phyloP scores from a whole-genome alignment of 2,888 invertebrate species.

The Ditylenchus weischeri region DNA sequence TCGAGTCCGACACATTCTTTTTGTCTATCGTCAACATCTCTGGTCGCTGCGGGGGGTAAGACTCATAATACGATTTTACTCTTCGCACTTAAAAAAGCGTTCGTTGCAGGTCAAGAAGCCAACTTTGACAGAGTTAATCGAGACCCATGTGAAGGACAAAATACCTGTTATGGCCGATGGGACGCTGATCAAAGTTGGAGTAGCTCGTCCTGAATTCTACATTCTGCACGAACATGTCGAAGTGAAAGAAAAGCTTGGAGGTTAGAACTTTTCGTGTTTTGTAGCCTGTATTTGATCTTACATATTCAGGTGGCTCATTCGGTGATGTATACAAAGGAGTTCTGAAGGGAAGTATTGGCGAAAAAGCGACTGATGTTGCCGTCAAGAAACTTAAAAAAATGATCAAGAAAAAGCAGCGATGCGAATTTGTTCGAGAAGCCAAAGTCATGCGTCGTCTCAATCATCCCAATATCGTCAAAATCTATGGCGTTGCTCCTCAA shows the following conservation, averaged over 20 bases:
- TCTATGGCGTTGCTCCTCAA: slow-evolving; percentile 28
- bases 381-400: slow-evolving; percentile 28
- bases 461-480: slow-evolving; percentile 28
- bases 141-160: slow-evolving; percentile 24
- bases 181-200: slow-evolving; percentile 18
- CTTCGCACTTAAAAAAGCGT: neutral
- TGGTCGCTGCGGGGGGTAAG: slow-evolving; percentile 28
- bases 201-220: slow-evolving; percentile 25
- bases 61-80: neutral
- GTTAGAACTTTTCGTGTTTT: neutral
- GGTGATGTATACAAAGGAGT: slow-evolving; percentile 29
- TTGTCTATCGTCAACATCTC: slow-evolving; percentile 24
- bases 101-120: slow-evolving; percentile 21
- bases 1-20: slow-evolving; percentile 28
- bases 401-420: slow-evolving; percentile 30
- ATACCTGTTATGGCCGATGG: slow-evolving; percentile 28
- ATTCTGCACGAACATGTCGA: slow-evolving; percentile 31
- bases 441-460: slow-evolving; percentile 31
- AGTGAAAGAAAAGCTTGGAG: slow-evolving; percentile 25
- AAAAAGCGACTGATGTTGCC: slow-evolving; percentile 30
- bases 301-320: slow-evolving; percentile 21
- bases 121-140: slow-evolving; percentile 28
- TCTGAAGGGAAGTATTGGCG: slow-evolving; percentile 19
- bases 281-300: neutral
- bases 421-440: slow-evolving; percentile 30